Base-by-base conservation (phyloP, 2,888 invertebrate species). In the Callinectes sapidus region DNA sequence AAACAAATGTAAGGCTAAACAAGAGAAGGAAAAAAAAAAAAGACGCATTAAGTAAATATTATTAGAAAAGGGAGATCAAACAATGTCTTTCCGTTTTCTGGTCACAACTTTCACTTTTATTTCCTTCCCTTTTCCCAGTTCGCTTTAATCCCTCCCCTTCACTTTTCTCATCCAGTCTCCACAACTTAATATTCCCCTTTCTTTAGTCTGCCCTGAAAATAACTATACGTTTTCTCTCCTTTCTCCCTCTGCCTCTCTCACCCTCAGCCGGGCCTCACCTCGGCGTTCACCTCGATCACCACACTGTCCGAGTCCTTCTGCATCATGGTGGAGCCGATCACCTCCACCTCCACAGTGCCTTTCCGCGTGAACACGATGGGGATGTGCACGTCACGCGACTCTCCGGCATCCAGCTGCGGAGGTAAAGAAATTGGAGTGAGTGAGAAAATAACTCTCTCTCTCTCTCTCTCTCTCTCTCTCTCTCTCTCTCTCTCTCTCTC, bases 301-400 rank as follows among this genome's bases (percentile, higher is more conserved):
- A 93, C 55, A 14, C 92, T 89, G 54, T 94, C 86, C 3, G 88
- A 71, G 77, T 94, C 94, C 55, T 87, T 91, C 91, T 91, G 92
- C 92, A 94, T 93, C 87, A 91, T 92, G 18, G 94, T 94, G 66
- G 91, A 88, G 42, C 94, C 94, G 32, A 39, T 86, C 14, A 94
- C 94, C 14, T 92, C 91, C n/a, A 94, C 93, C 81, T 91, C 92
- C 5, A 94, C 81, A 1, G 55, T 18, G 0, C 94, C 94, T 90
- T 90, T 92, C 35, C 93, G 48, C 3, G 92, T 94, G 90, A 94
- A 94, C 39, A 94, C 93, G 42, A 94, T 93, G 39, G 94, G 94
- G 35, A 94, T 90, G 88, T 91, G 90, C 14, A 94, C 94, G 90
- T 94, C 94, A n/a, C 91, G 90, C 14, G 91, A 94, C 89, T 92